Base-by-base conservation (phyloP, 2,113 vertebrate species). In the Mungos mungo region DNA sequence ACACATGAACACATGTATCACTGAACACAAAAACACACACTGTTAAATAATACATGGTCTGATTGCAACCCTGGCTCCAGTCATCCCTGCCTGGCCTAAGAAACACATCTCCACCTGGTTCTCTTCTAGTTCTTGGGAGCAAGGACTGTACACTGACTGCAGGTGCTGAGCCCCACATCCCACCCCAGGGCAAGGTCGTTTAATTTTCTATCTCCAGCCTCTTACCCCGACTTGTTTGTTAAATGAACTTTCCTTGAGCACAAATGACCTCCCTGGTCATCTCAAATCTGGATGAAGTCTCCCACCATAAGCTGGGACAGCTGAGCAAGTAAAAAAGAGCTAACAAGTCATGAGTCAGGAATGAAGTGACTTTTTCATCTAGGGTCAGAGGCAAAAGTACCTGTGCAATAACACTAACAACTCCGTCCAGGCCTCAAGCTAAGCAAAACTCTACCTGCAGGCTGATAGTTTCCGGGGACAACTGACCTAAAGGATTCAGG, bases 111-210 rank as follows among this genome's bases (percentile, higher is more conserved):
- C 45, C 16, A 11, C 25, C 35, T 38, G 47, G 47, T 50, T 81
- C 47, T 93, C 21, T 35, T 41, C 50, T n/a, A 35, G 19, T 1
- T 74, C 35, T 66, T 21, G 5, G 38, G 25, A 5, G 63, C 12
- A 3, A 5, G 45, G 29, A 19, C 2, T 5, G 3, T 21, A 5
- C 5, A 8, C n/a, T 12, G 11, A 38, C 8, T 1, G 0, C 0
- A 27, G 15, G 35, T 7, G 25, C 25, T 25, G 2, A 74, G 57
- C 52, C 52, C 52, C 52, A 4, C 52, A 13, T 18, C 52, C 52
- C 52, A 13, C 52, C 52, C 5, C 18, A 60, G 9, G 35, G 2
- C 50, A 23, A 16, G 7, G 27, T 19, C 50, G 3, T 31, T 80
- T 45, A 27, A 27, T 16, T 11, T 29, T 23, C 12, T 3, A n/a